Conservation (phyloP, 1,140 invertebrate species). For the Alviniconcha marisindica region DNA sequence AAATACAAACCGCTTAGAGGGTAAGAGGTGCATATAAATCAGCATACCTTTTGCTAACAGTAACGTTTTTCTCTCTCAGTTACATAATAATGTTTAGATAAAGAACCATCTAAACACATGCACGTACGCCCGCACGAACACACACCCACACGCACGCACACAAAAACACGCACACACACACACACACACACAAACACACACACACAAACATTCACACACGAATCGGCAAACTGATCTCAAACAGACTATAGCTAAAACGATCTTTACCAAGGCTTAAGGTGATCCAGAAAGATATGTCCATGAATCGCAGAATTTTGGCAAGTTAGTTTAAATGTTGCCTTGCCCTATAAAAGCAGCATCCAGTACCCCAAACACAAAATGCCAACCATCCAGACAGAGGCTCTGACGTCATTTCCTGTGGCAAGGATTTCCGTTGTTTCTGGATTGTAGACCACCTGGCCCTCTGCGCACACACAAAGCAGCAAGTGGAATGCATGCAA, state of each 20-base stretch:
- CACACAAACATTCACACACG: not conserved
- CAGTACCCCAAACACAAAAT: not conserved
- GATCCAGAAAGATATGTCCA: not conserved
- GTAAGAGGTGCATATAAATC: too few relatives aligned
- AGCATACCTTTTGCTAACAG: too few relatives aligned
- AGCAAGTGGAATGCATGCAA: not conserved
- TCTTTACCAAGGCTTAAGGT: not conserved
- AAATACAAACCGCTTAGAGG: too few relatives aligned
- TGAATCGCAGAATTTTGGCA: not conserved
- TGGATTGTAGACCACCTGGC: conserved; percentile 52
- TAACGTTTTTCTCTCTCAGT: too few relatives aligned
- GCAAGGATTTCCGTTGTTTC: conserved; percentile 48
- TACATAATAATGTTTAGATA: too few relatives aligned
- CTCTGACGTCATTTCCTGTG: not conserved
- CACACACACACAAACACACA: not conserved
- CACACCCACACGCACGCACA: too few relatives aligned
- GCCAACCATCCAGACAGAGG: conserved; percentile 1
- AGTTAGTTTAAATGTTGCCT: not conserved
- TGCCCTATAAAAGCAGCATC: not conserved
- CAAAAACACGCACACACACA: not conserved
- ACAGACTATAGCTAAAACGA: not conserved
- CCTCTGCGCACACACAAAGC: conserved; percentile 44
- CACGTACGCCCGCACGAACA: too few relatives aligned
- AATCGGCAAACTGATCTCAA: not conserved
- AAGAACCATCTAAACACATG: too few relatives aligned